Percentiles rank a stretch among this genome's conserved stretches.
Evolutionary conservation across 2,113 vertebrate genomes (phyloP).

Genomic region (Gobiocypris rarus): DNA sequence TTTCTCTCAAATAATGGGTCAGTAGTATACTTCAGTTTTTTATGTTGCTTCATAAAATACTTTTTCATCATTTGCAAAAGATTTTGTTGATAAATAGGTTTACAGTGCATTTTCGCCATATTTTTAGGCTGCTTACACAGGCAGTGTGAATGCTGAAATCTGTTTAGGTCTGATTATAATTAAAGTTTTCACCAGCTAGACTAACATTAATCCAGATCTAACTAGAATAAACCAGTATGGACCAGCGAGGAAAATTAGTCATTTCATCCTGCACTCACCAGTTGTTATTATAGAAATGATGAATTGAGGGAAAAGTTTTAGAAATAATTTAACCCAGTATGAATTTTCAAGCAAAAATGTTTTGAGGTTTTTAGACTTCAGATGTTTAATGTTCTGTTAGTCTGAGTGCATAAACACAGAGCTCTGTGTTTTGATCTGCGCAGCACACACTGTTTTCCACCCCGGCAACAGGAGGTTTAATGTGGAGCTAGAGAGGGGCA

Average conservation of each 20-base stretch:
- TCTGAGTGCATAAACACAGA: background rate
- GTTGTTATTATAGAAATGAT: background rate
- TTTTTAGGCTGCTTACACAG: too few species aligned
- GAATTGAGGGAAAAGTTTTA: background rate
- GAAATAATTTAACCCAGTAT: background rate
- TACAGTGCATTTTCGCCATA: too few species aligned
- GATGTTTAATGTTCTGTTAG: background rate
- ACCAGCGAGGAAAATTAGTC: background rate
- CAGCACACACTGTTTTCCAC: background rate
- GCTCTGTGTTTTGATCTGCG: background rate
- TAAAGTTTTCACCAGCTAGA: background rate
- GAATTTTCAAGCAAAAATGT: background rate
- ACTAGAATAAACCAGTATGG: background rate
- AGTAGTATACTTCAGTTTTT: too few species aligned
- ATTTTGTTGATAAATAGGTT: too few species aligned
- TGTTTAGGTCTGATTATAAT: background rate
- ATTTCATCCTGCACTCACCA: background rate
- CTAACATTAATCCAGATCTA: background rate
- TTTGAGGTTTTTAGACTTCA: background rate
- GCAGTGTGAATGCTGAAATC: too few species aligned
- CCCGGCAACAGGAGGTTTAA: conserved; percentile 4
- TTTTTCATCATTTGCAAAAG: too few species aligned
- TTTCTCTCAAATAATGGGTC: too few species aligned
- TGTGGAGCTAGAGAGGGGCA: background rate
- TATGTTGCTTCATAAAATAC: too few species aligned